Base-by-base conservation (phyloP, 2,113 vertebrate genomes). In the Perognathus longimembris region DNA sequence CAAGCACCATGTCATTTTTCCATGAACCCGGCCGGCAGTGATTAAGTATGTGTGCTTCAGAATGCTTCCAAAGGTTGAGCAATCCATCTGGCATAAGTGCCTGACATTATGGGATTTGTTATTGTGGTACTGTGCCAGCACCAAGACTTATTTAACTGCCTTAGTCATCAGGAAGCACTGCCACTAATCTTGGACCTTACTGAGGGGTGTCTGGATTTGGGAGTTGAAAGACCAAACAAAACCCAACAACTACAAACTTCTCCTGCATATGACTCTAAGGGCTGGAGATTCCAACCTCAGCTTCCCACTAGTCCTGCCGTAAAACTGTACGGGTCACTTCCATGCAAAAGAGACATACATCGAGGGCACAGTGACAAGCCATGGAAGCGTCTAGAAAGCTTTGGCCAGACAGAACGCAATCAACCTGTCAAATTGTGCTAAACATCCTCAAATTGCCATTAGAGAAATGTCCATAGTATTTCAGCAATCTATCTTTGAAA, bases 1-100 rank as follows among this genome's bases (percentile, higher is more conserved):
- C 74, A 24, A 0, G 90, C 92, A 93, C 94, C 95, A 95, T 81
- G 89, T 94, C 91, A 76, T 97, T 98, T 97, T 98, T 97, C 96
- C 96, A 70, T 0, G 5, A 97, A 95, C 2, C 67, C 69, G 32
- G 96, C 94, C 96, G 94, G 86, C 93, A 64, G 20, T 96, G 97
- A 98, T 97, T 74, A 95, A 98, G 80, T 96, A 18, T 90, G 96
- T 96, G 97, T 26, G 0, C 92, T 97, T 15, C 74, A 92, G 92
- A 96, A 78, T 80, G 88, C 83, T 88, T 98, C 97, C 98, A 98
- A 94, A 82, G 77, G 92, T 98, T 98, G 96, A 97, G 98, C 97
- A 98, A 98, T 98, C 95, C 95, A 59, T 98, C 95, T 98, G 98
- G 98, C 98, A 96, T 80, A 86, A 70, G 95, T 26, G 32, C 3